phyloP scores from a whole-genome alignment of 2,888 invertebrate genomes.

The Amiota communis region DNA sequence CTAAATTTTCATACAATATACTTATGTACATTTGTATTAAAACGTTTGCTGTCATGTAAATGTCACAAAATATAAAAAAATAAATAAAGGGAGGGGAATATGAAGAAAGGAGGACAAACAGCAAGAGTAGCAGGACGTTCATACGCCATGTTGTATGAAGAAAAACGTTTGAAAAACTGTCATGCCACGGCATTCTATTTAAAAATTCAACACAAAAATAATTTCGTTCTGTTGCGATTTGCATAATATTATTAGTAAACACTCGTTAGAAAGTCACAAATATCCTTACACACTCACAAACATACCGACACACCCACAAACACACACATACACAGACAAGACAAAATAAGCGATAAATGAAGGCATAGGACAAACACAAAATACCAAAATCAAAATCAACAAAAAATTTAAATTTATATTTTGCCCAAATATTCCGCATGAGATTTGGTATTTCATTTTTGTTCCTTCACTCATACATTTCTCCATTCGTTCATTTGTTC shows the following conservation, averaged over 20 bases:
- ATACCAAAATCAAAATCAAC: constrained; percentile 1
- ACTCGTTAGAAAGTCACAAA: constrained; percentile 62
- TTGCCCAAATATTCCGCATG: constrained; percentile 40
- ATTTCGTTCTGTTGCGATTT: constrained; percentile 53
- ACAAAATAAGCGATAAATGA: constrained; percentile 5
- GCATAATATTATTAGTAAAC: constrained; percentile 68
- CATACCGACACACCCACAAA: constrained; percentile 17
- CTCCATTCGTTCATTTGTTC: neutral
- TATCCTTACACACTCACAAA: constrained; percentile 31
- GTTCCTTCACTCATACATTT: neutral
- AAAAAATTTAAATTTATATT: neutral
- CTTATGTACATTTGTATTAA: too few species aligned
- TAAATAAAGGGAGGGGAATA: too few species aligned
- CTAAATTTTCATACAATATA: too few species aligned
- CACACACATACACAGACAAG: constrained; percentile 30
- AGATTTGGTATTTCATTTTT: constrained; percentile 56
- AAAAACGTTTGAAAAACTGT: neutral
- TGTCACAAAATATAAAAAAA: too few species aligned
- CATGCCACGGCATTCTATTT: neutral
- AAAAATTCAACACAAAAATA: constrained; percentile 12
- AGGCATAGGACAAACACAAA: neutral
- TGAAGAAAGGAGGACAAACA: too few species aligned
- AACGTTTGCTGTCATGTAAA: too few species aligned
- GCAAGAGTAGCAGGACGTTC: neutral
- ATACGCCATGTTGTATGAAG: constrained; percentile 7